These are phyloP conservation scores for Allygus modestus DNA, from an alignment of 2,888 invertebrate genomes.

Conservation along the genomic window DNA sequence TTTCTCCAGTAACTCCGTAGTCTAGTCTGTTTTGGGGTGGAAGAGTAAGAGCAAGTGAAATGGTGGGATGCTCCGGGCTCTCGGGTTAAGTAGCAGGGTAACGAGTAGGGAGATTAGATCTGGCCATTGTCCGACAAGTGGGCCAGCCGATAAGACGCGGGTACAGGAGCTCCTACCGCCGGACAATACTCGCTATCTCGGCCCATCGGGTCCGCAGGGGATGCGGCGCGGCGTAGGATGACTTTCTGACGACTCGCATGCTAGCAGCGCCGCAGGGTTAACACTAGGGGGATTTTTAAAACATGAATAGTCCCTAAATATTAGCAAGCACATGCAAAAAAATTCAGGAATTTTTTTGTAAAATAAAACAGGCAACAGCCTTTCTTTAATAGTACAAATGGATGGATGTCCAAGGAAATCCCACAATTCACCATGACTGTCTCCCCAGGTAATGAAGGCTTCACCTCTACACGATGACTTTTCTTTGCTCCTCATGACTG, in stretches of 20 bases:
- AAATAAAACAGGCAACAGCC: too few species aligned
- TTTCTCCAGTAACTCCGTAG: conserved; percentile 22
- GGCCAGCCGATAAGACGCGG: conserved; percentile 37
- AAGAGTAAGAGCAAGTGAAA: conserved; percentile 12
- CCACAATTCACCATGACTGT: too few species aligned
- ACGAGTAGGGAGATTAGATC: conserved; percentile 45
- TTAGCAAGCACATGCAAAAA: too few species aligned
- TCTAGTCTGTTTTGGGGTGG: conserved; percentile 32
- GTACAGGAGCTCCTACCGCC: conserved; percentile 28
- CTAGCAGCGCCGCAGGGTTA: too few species aligned
- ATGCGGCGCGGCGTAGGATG: background rate
- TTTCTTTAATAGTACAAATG: too few species aligned
- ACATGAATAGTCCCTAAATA: too few species aligned
- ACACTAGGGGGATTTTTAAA: too few species aligned
- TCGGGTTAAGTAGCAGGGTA: conserved; percentile 48
- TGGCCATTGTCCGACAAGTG: conserved; percentile 50
- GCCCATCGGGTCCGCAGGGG: conserved; percentile 9
- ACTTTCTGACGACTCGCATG: background rate
- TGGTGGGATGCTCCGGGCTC: conserved; percentile 21
- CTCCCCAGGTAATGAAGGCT: too few species aligned
- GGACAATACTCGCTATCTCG: conserved; percentile 25
- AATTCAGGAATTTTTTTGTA: too few species aligned
- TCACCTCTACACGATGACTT: too few species aligned
- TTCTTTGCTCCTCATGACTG: too few species aligned
- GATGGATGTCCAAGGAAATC: too few species aligned